Percentiles rank a stretch among this genome's conserved stretches.
These are phyloP conservation scores for Pseudocheirus occidentalis DNA, from an alignment of 2,797 vertebrate genomes.

Conservation along the genomic window DNA sequence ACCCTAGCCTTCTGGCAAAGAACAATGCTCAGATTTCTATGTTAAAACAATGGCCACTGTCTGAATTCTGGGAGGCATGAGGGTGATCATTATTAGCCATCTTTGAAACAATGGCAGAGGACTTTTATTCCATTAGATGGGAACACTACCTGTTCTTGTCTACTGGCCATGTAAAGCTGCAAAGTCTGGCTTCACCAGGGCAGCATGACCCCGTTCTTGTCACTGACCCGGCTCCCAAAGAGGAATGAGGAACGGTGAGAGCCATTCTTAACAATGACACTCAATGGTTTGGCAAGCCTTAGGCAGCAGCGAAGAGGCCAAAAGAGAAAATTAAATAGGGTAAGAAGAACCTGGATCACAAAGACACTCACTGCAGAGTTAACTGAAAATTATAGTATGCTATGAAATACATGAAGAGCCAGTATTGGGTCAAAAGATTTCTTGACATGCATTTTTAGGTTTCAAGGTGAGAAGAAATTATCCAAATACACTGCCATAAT, in stretches of 20 bases:
- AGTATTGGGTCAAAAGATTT: slow-evolving; percentile 23
- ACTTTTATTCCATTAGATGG: slow-evolving; percentile 67
- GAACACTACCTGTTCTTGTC: slow-evolving; percentile 1
- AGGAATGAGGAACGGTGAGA: neutral
- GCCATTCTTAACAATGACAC: neutral
- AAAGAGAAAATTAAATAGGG: neutral
- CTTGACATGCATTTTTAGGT: neutral
- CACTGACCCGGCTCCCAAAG: neutral
- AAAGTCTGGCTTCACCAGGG: neutral
- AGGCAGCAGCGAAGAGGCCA: neutral
- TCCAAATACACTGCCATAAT: slow-evolving; percentile 40
- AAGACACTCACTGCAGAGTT: neutral
- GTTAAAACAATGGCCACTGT: neutral
- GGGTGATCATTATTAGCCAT: slow-evolving; percentile 56
- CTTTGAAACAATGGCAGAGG: slow-evolving; percentile 65
- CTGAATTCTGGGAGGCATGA: neutral
- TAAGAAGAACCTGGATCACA: neutral
- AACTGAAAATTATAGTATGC: neutral
- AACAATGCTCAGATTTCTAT: neutral
- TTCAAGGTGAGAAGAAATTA: slow-evolving; percentile 51
- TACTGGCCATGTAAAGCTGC: slow-evolving; percentile 18
- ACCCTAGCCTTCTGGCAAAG: neutral
- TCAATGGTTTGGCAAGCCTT: neutral
- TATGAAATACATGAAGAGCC: neutral
- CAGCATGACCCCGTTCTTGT: neutral